A percentile compares a stretch with the other conserved stretches of the same genome.
Conservation (phyloP, 2,113 vertebrate genomes). For the Muscicapa adusta region DNA sequence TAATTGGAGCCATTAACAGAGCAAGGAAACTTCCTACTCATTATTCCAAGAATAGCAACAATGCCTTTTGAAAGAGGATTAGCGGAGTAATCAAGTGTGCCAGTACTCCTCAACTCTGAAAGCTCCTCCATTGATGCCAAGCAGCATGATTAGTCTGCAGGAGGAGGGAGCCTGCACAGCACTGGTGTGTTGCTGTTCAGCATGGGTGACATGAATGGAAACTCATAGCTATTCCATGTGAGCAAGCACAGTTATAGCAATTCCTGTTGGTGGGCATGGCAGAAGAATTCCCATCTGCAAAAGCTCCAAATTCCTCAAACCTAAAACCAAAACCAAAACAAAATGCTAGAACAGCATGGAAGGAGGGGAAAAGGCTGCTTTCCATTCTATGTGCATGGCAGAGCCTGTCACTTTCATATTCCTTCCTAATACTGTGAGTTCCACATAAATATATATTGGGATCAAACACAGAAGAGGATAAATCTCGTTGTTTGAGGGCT, state of each 20-base stretch:
- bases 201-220: not conserved
- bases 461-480: not conserved
- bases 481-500: not conserved
- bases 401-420: accelerated
- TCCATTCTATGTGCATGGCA: not conserved
- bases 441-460: not conserved
- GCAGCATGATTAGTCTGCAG: constrained; percentile 3
- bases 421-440: not conserved
- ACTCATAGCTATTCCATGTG: not conserved
- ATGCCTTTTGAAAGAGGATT: constrained; percentile 26
- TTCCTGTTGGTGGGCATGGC: not conserved
- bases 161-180: not conserved
- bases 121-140: not conserved
- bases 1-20: constrained; percentile 17
- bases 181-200: not conserved
- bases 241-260: not conserved
- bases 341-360: not conserved
- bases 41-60: constrained; percentile 37
- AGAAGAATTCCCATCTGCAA: not conserved
- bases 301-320: not conserved
- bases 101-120: constrained; percentile 19
- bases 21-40: constrained; percentile 27
- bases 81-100: constrained; percentile 23
- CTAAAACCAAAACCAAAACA: not conserved
- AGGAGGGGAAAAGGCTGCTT: not conserved